Evolutionary conservation across 2,797 vertebrate genomes (phyloP).

Genomic region (Fistularia tabacaria): DNA sequence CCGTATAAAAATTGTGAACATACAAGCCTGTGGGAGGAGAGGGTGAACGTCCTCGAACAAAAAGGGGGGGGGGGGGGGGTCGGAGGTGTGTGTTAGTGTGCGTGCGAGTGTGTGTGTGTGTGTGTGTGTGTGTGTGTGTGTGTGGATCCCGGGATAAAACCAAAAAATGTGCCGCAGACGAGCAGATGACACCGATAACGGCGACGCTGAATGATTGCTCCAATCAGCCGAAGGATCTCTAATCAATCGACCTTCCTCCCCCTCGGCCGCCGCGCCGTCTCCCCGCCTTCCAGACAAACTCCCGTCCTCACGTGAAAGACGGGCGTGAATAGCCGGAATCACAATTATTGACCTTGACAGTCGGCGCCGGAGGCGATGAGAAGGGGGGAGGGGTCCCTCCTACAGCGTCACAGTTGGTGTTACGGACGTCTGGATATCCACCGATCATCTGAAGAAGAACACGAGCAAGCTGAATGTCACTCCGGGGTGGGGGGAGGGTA

Average conservation of each 20-base stretch:
- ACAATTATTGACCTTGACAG: conserved; percentile 68
- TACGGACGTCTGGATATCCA: too few species aligned
- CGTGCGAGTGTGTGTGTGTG: too few species aligned
- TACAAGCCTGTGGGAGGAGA: conserved; percentile 43
- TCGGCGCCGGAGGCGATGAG: conserved; percentile 42
- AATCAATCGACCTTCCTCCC: conserved; percentile 74
- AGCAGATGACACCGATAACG: conserved; percentile 79
- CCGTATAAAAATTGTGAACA: conserved; percentile 75
- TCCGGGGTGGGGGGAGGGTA: too few species aligned
- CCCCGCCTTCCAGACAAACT: conserved; percentile 47
- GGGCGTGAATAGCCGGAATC: conserved; percentile 55
- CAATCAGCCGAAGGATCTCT: conserved; percentile 79
- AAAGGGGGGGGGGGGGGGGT: conserved; percentile 24
- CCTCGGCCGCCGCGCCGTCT: conserved; percentile 33
- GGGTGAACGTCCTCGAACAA: conserved; percentile 17
- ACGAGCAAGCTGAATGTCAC: too few species aligned
- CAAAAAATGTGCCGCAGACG: conserved; percentile 58
- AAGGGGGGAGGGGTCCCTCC: conserved; percentile 7
- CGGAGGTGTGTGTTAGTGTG: conserved; percentile 45
- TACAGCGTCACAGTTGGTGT: too few species aligned
- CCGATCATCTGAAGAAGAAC: too few species aligned
- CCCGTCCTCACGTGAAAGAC: conserved; percentile 54
- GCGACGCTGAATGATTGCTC: conserved; percentile 82
- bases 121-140: too few species aligned
- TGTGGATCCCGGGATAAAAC: conserved; percentile 63